Evolutionary conservation across 2,113 vertebrate genomes (phyloP), one percentile per base, ranked within the genome.

Genomic region (Panthera leo): DNA sequence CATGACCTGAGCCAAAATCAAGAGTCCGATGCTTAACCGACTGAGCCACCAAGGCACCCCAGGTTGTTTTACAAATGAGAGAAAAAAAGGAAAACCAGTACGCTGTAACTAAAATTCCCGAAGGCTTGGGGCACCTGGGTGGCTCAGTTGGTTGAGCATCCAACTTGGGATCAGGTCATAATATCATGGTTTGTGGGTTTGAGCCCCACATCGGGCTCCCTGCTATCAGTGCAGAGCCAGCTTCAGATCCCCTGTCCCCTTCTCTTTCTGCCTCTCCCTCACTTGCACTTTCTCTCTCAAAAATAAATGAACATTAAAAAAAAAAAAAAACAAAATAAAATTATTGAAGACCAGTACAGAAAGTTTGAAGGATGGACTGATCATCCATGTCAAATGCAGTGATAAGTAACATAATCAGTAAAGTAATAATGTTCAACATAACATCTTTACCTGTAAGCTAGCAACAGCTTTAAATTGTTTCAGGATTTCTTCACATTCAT

Each of bases 381-480:
- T 53, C 42, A n/a, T 3, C 61, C 42, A 9, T 21, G n/a, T 27
- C 9, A 65, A 58, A 70, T 4, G 19, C 16, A 61, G 11, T 53
- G 8, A 82, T 5, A 31, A 18, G 27, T 39, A 23, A 21, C 14
- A 1, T 25, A 27, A 91, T 5, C 21, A 23, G 23, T 29, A 23
- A 21, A 18, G 2, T 19, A 45, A 21, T 15, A 51, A 55, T 27
- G 31, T 29, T 48, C 31, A 27, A 19, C 5, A 7, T 0, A 83
- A 55, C 58, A 71, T 19, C 19, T 76, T 65, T 98, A 99, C 99
- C 99, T 99, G 99, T 36, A 99, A 98, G 90, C 99, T 97, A 84
- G 99, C 98, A 39, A 99, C 99, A 0, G 99, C 98, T 98, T 99
- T 98, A 98, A 99, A 99, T 97, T 98, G 99, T 91, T 98, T 98